Conservation (phyloP, 1,140 invertebrate genomes). For the Ceratoteleas bidentatus region DNA sequence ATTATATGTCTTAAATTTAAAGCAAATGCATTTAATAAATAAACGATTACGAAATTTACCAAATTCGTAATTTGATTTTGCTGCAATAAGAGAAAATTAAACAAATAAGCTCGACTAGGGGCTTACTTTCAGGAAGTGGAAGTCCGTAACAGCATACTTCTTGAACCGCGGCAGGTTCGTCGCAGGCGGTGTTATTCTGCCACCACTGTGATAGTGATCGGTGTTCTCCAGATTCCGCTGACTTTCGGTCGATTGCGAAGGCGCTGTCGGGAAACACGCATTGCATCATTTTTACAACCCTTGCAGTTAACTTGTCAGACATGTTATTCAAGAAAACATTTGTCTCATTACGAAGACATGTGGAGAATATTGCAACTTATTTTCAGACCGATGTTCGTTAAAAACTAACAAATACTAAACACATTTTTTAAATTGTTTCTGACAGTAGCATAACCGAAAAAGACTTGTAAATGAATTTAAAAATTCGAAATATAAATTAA, state of each 20-base stretch:
- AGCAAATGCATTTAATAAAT: too few relatives aligned
- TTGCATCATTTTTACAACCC: conserved; percentile 22
- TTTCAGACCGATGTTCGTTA: background rate
- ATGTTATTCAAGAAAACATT: conserved; percentile 5
- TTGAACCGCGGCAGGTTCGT: conserved; percentile 92
- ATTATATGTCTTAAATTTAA: too few relatives aligned
- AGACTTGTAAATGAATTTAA: too few relatives aligned
- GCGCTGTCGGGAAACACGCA: conserved; percentile 69
- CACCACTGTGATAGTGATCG: conserved; percentile 86
- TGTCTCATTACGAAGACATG: conserved; percentile 4
- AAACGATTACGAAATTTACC: background rate
- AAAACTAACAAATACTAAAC: too few relatives aligned
- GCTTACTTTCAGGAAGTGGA: conserved; percentile 93
- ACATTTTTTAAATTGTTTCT: too few relatives aligned
- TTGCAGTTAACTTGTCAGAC: background rate
- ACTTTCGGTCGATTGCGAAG: conserved; percentile 77
- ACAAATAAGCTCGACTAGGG: too few relatives aligned
- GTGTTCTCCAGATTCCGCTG: conserved; percentile 75
- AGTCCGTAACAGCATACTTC: conserved; percentile 94
- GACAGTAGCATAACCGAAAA: too few relatives aligned
- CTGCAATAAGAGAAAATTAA: too few relatives aligned
- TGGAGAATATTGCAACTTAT: conserved; percentile 7
- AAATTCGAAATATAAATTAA: too few relatives aligned
- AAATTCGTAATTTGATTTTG: too few relatives aligned
- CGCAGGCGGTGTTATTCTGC: conserved; percentile 90